These are phyloP conservation scores for Cephus cinctus DNA, from an alignment of 1,140 invertebrate genomes.

Conservation along the genomic window DNA sequence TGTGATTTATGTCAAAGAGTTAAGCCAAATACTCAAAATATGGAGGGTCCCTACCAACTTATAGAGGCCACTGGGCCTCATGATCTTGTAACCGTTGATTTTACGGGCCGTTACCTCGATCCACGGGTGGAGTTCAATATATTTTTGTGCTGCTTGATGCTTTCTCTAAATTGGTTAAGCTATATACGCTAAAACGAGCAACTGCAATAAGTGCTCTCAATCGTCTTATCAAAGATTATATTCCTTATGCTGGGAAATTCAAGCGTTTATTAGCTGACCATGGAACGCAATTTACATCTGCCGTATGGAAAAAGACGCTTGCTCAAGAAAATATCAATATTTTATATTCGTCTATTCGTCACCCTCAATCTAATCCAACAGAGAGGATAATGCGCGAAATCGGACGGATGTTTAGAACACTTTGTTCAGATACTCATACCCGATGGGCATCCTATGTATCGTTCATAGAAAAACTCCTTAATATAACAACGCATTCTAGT, in stretches of 20 bases:
- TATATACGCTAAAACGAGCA: conserved; percentile 9
- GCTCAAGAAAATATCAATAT: neutral
- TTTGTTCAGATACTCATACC: neutral
- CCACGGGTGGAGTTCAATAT: conserved; percentile 4
- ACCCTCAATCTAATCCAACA: no score
- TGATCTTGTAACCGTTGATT: conserved; percentile 11
- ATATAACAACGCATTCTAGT: neutral
- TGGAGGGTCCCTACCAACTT: conserved; percentile 3
- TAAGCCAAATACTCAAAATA: neutral
- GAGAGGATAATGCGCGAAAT: neutral
- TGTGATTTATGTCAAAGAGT: conserved; percentile 12
- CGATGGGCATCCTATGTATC: neutral
- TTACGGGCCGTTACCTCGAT: conserved; percentile 11
- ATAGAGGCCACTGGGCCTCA: neutral
- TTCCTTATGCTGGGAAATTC: neutral
- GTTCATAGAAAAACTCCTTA: neutral
- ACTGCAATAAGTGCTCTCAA: conserved; percentile 5
- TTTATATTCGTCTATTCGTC: neutral
- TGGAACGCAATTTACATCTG: neutral
- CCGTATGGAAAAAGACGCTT: neutral
- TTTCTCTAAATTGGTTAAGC: conserved; percentile 5
- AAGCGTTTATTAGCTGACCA: neutral
- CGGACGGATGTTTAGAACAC: neutral
- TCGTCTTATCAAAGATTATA: conserved; percentile 11
- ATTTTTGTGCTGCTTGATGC: conserved; percentile 7